phyloP scores from a whole-genome alignment of 2,113 vertebrate species.

The Cyphomyrus discorhynchus region DNA sequence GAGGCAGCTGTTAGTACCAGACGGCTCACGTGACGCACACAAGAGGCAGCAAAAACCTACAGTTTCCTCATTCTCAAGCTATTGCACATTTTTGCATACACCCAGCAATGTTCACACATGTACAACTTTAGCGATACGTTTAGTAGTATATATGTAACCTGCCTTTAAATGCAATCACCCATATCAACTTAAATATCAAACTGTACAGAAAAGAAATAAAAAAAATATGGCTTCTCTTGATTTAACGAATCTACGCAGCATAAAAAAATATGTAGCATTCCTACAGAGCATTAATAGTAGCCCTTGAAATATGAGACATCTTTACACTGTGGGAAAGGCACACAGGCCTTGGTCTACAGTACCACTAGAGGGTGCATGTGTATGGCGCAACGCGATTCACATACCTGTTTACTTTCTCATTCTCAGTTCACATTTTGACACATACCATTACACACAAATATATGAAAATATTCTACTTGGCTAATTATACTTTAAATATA shows the following conservation, averaged over 20 bases:
- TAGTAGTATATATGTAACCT: background rate
- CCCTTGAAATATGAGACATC: slow-evolving; percentile 11
- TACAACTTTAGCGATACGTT: background rate
- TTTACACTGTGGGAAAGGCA: background rate
- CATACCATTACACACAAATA: slow-evolving; percentile 14
- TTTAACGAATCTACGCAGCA: background rate
- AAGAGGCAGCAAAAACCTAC: background rate
- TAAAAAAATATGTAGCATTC: slow-evolving; percentile 15
- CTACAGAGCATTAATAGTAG: slow-evolving; percentile 2
- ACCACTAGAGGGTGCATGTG: slow-evolving; percentile 9
- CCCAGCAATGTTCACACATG: background rate
- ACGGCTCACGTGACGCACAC: background rate
- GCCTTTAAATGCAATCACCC: background rate
- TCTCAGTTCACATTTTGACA: background rate
- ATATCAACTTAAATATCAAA: background rate
- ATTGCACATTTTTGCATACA: background rate
- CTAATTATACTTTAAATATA: slow-evolving; percentile 18
- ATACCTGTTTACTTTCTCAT: background rate
- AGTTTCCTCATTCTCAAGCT: background rate
- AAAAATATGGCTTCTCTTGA: slow-evolving; percentile 16
- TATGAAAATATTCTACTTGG: slow-evolving; percentile 4
- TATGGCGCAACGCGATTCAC: background rate
- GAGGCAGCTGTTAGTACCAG: background rate
- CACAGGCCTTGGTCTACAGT: background rate
- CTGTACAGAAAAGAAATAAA: background rate